Percentiles rank a stretch among this genome's conserved stretches.
These are phyloP conservation scores for Istiophorus platypterus DNA, from an alignment of 2,113 vertebrate species.

Conservation along the genomic window DNA sequence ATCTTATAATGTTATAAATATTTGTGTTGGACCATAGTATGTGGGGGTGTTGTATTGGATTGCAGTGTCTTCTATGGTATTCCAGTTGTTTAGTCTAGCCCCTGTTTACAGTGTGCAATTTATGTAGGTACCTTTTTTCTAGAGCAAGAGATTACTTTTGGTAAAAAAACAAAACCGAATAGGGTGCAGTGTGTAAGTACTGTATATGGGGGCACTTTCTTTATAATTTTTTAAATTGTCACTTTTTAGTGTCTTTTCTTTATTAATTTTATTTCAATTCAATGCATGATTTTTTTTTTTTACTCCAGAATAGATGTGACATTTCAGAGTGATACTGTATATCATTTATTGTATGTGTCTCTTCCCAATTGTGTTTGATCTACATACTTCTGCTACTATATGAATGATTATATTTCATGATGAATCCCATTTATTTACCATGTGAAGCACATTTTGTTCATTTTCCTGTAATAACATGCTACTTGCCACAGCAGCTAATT, in stretches of 20 bases:
- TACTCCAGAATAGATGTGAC: background rate
- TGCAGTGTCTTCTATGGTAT: background rate
- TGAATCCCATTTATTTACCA: slow-evolving; percentile 10
- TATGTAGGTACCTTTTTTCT: background rate
- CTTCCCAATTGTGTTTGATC: background rate
- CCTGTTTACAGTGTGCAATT: background rate
- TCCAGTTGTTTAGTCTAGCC: background rate
- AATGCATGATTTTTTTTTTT: background rate
- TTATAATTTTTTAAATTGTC: background rate
- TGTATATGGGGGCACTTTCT: too few species aligned
- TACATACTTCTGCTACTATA: background rate
- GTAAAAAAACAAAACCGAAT: too few species aligned
- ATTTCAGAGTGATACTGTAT: background rate
- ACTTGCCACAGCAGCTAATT: slow-evolving; percentile 20
- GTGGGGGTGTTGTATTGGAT: background rate
- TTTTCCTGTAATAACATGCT: background rate
- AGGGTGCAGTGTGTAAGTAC: too few species aligned
- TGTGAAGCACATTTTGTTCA: slow-evolving; percentile 11
- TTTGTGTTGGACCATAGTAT: background rate
- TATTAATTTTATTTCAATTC: background rate
- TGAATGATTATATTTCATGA: slow-evolving; percentile 16
- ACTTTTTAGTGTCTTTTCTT: too few species aligned
- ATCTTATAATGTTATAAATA: too few species aligned
- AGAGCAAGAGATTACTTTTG: background rate
- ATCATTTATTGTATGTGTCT: background rate